Evolutionary conservation across 2,113 vertebrate genomes (phyloP), one percentile per base, ranked within the genome.

Genomic region (Barbus barbus): DNA sequence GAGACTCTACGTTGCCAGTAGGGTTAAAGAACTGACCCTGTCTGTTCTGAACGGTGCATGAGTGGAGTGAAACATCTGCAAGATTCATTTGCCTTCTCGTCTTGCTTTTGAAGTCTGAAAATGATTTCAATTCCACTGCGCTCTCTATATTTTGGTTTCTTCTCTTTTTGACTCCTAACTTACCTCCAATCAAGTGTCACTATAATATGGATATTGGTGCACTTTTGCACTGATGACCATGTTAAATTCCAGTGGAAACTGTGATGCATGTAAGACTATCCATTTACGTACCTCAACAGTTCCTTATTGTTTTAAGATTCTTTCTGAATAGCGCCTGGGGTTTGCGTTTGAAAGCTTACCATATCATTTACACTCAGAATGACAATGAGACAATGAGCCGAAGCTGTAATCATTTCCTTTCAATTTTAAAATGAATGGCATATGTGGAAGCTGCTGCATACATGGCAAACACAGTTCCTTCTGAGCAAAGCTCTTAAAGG

Each of bases 281-380:
- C 28, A 16, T 58, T 63, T 79, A 26, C 8, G 33, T 11, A 16
- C 9, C 26, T n/a, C 56, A 41, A 78, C 36, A 26, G 13, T 61
- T 78, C 22, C 31, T 61, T 78, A 38, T 79, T 79, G 77, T 63
- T 79, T 61, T 44, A 24, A 61, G 38, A 58, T 60, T 36, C 31
- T n/a, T 58, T 78, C 33, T 31, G 41, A 79, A 46, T 28, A 65
- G 56, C 0, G 9, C 38, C 77, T 31, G n/a, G 76, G 33, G 76
- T 56, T 56, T 77, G 74, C 48, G 3, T 61, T 78, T 61, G 36
- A 72, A 72, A 72, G 69, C 22, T 1, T 73, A 46, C 36, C 69
- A 41, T 73, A 73, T 73, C 38, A 28, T 75, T 51, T 75, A 31
- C 44, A 75, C 26, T 75, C 73, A 75, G n/a, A 75, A 75, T 75